A percentile compares a stretch with the other conserved stretches of the same genome.
These are phyloP conservation scores for Sitophilus oryzae DNA, from an alignment of 1,140 invertebrate species.

Conservation along the genomic window DNA sequence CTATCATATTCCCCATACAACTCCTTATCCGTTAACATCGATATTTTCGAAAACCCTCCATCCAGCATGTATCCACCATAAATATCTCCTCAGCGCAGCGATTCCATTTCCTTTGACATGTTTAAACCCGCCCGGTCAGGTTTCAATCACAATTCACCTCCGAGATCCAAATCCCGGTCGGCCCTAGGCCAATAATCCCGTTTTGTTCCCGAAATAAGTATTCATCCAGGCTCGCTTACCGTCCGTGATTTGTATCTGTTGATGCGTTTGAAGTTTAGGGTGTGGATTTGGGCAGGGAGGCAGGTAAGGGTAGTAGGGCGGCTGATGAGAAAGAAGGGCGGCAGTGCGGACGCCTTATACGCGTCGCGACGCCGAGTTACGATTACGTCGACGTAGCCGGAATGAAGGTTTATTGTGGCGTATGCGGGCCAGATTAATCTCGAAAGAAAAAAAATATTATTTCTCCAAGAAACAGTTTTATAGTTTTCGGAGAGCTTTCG, in stretches of 20 bases:
- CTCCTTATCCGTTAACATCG: too few relatives aligned
- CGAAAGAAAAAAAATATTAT: too few relatives aligned
- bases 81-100: not conserved
- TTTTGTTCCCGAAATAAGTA: slow-evolving; percentile 35
- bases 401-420: not conserved
- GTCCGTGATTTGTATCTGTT: slow-evolving; percentile 40
- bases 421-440: too few relatives aligned
- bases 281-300: slow-evolving; percentile 31
- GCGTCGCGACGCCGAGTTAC: not conserved
- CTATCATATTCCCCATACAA: too few relatives aligned
- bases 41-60: not conserved
- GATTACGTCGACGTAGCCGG: not conserved
- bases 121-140: slow-evolving; percentile 15
- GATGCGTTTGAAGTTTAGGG: slow-evolving; percentile 40
- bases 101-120: slow-evolving; percentile 7
- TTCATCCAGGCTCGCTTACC: slow-evolving; percentile 36
- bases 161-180: slow-evolving; percentile 12
- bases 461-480: too few relatives aligned
- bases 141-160: slow-evolving; percentile 21
- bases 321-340: slow-evolving; percentile 33
- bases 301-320: slow-evolving; percentile 33
- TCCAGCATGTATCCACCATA: not conserved
- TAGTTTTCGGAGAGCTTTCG: too few relatives aligned
- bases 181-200: slow-evolving; percentile 18
- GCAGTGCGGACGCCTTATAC: too few relatives aligned